Evolutionary conservation across 2,113 vertebrate species (phyloP).

Genomic region (Poeciliopsis turrubarensis): DNA sequence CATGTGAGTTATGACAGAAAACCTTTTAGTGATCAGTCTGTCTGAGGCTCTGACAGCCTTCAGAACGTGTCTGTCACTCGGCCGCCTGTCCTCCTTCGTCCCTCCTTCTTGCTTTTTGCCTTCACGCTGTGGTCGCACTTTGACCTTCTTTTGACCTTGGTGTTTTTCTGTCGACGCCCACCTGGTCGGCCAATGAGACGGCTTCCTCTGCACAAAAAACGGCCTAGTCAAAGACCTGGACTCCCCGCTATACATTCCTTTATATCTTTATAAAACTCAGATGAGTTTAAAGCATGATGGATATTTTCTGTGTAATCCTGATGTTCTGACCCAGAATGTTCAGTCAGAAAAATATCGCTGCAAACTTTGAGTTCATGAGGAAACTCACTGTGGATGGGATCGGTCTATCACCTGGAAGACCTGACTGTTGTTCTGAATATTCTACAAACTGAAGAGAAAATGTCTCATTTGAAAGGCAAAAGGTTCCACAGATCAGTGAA

Average conservation of each 20-base stretch:
- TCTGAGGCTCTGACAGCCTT: conserved; percentile 41
- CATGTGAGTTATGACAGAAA: conserved; percentile 20
- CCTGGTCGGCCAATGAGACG: background rate
- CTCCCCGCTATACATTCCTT: background rate
- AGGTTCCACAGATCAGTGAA: too few relatives aligned
- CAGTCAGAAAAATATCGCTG: too few relatives aligned
- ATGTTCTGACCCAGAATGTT: background rate
- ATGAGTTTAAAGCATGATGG: background rate
- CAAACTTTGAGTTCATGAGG: background rate
- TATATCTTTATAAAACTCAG: background rate
- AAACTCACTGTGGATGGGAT: background rate
- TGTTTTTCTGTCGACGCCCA: background rate
- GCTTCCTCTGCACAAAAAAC: conserved; percentile 15
- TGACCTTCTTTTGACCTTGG: background rate
- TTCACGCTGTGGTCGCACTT: background rate
- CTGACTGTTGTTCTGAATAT: too few relatives aligned
- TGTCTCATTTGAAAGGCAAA: too few relatives aligned
- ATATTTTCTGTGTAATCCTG: background rate
- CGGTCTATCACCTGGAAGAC: too few relatives aligned
- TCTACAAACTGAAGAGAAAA: too few relatives aligned
- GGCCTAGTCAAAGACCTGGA: conserved; percentile 4
- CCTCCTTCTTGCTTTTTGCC: background rate
- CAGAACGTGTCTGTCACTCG: conserved; percentile 38
- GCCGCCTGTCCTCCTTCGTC: conserved; percentile 23
- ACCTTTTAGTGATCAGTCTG: conserved; percentile 31